Evolutionary conservation across 1,140 invertebrate genomes (phyloP), one percentile per base, ranked within the genome.

Genomic region (Elysia chlorotica): DNA sequence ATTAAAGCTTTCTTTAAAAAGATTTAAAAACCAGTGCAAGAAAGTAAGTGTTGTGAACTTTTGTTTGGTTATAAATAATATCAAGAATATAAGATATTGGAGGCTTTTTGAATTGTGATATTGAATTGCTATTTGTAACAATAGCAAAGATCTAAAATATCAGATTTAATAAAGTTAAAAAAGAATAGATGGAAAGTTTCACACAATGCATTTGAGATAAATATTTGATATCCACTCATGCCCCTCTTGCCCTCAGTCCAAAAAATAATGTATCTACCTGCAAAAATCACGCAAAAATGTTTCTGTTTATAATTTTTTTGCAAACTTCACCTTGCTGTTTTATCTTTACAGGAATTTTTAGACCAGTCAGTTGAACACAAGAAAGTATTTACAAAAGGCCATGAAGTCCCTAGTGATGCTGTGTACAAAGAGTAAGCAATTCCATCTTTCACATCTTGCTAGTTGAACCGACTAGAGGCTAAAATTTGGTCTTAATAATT

Each of bases 331-430:
- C 14, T 48, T 14, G 41, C 41, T 14, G n/a, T 14, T 14, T 28
- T 57, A 21, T 6, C 30, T 6, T 21, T 3, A 48, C 33, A 67
- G 65, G 65, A 67, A 19, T 67, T 67, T 67, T 10, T 31, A 2
- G 33, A 48, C 10, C 30, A 54, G n/a, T 67, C 65, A 10, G 36
- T 67, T 53, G 48, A 23, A 31, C 48, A 67, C 36, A 33, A 19
- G 38, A 67, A 67, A 54, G n/a, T 67, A n/a, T 67, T 67, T 67
- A 67, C 65, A 1, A 23, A 38, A 4, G 65, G 65, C 21, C 65
- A 67, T 67, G 25, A 4, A 33, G 65, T 67, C 1, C 65, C 65
- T 2, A 54, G 48, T 56, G 25, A 67, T 54, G 35, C 21, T 21
- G 65, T 67, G 17, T 67, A 54, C 23, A 38, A 67, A 33, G 23